phyloP scores from a whole-genome alignment of 37 sponge, comb jelly and placozoan species.

The Chondrilla cf. caribensis region DNA sequence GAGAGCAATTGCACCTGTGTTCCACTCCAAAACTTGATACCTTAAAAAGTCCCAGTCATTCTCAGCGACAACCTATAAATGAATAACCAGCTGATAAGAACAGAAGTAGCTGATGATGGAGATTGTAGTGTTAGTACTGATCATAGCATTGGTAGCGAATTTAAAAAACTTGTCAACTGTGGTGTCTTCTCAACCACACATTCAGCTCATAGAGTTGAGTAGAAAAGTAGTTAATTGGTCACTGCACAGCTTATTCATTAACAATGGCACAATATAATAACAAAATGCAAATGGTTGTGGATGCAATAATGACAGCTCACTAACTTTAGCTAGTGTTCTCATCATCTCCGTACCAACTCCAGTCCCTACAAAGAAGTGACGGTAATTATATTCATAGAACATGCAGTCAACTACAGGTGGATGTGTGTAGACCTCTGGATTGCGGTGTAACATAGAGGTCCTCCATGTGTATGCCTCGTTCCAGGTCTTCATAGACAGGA shows the following conservation, averaged over 20 bases:
- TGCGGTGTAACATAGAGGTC: slow-evolving; percentile 47
- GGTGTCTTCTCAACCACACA: too few species aligned
- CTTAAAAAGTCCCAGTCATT: slow-evolving; percentile 14
- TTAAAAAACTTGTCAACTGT: too few species aligned
- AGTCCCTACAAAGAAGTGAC: neutral
- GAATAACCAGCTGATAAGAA: too few species aligned
- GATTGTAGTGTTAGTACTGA: too few species aligned
- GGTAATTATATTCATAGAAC: neutral
- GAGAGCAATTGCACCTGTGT: slow-evolving; percentile 22
- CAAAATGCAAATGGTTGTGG: too few species aligned
- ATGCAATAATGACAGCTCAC: too few species aligned
- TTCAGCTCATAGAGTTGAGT: too few species aligned
- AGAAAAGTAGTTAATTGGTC: too few species aligned
- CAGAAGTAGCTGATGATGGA: too few species aligned
- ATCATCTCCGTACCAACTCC: neutral
- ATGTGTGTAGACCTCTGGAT: slow-evolving; percentile 48
- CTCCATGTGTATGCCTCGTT: slow-evolving; percentile 33
- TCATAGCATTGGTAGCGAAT: too few species aligned
- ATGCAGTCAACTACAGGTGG: neutral
- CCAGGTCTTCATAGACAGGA: slow-evolving; percentile 49
- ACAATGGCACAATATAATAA: too few species aligned
- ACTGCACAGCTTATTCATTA: too few species aligned
- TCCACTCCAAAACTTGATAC: slow-evolving; percentile 62
- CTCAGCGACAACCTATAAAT: neutral
- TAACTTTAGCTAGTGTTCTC: neutral